These are phyloP conservation scores for Chlorodrepanis virens DNA, from an alignment of 2,113 vertebrate genomes.

Conservation along the genomic window DNA sequence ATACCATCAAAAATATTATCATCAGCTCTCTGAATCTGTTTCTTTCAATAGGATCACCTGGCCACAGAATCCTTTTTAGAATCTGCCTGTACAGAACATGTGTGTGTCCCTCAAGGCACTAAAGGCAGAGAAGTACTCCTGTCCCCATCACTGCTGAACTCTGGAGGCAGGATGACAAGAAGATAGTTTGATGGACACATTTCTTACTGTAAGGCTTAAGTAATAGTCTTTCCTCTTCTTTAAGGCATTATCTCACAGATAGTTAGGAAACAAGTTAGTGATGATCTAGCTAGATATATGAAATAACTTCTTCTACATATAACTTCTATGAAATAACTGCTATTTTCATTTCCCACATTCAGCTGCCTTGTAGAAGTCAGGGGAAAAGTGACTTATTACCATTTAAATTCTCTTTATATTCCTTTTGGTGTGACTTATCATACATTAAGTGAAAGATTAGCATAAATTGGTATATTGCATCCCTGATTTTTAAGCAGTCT, in stretches of 20 bases:
- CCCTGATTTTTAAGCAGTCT: neutral
- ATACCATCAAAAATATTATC: neutral
- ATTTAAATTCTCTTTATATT: neutral
- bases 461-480: neutral
- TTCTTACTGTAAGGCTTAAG: neutral
- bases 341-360: neutral
- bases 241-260: neutral
- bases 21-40: neutral
- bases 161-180: neutral
- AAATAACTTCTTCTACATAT: neutral
- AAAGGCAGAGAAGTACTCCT: neutral
- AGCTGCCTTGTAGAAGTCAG: neutral
- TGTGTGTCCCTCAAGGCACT: neutral
- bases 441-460: neutral
- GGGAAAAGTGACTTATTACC: neutral
- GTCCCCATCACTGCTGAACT: neutral
- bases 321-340: neutral
- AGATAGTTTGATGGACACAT: neutral
- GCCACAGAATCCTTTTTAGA: neutral
- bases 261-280: neutral
- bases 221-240: neutral
- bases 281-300: neutral
- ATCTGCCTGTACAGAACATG: neutral
- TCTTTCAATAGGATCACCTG: neutral
- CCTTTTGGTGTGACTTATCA: neutral